A percentile compares a stretch with the other conserved stretches of the same genome.
These are phyloP conservation scores for Drosophila chauvacae DNA, from an alignment of 1,140 invertebrate species.

Conservation along the genomic window DNA sequence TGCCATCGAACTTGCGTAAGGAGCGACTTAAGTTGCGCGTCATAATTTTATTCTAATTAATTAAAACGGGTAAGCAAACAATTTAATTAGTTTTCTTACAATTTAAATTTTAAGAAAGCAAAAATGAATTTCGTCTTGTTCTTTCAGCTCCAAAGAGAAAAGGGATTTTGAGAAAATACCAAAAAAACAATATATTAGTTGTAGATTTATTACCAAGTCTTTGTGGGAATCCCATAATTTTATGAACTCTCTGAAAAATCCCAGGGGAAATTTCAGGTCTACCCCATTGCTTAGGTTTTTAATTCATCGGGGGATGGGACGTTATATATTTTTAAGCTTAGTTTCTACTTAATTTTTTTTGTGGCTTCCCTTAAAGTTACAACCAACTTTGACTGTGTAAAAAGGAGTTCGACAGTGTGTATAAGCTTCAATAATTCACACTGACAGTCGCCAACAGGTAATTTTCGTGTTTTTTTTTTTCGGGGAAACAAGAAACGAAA, in stretches of 20 bases:
- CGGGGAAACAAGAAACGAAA: conserved; percentile 24
- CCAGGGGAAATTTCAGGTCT: not conserved
- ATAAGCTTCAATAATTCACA: conserved; percentile 28
- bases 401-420: conserved; percentile 5
- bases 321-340: not conserved
- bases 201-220: not conserved
- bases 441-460: conserved; percentile 39
- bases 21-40: not conserved
- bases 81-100: not conserved
- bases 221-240: not conserved
- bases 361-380: not conserved
- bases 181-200: not conserved
- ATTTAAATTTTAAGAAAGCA: not conserved
- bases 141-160: too few relatives aligned
- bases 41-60: not conserved
- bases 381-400: not conserved
- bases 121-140: not conserved
- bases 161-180: too few relatives aligned
- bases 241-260: not conserved
- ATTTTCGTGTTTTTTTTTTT: conserved; percentile 33
- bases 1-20: not conserved
- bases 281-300: not conserved
- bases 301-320: not conserved
- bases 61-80: not conserved
- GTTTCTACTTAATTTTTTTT: too few relatives aligned